A percentile compares a stretch with the other conserved stretches of the same genome.
phyloP scores from a whole-genome alignment of 1,140 invertebrate species.

The Penaeus japonicus region DNA sequence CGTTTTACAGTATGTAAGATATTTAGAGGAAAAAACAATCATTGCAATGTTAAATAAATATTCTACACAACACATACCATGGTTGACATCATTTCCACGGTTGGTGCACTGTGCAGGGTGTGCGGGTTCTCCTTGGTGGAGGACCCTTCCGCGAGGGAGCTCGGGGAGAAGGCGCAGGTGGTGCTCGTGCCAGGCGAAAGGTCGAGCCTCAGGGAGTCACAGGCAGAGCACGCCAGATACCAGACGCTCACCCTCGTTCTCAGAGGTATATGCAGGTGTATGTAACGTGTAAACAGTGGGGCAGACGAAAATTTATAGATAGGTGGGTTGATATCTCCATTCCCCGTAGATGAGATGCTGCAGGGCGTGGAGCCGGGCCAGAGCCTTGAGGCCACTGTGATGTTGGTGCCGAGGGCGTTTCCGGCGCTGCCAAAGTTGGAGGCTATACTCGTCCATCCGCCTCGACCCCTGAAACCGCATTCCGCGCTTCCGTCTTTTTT shows the following conservation, averaged over 20 bases:
- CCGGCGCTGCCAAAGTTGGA: constrained; percentile 21
- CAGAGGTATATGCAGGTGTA: not conserved
- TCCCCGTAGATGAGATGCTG: constrained; percentile 27
- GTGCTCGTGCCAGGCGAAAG: not conserved
- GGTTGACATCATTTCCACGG: too few species aligned
- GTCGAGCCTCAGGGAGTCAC: not conserved
- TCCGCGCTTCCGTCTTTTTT: constrained; percentile 32
- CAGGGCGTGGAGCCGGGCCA: constrained; percentile 25
- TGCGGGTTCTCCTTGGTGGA: constrained; percentile 31
- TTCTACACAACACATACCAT: too few species aligned
- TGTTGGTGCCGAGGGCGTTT: not conserved
- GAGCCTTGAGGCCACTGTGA: constrained; percentile 22
- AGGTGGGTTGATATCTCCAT: not conserved
- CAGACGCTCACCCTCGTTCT: constrained; percentile 10
- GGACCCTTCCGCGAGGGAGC: constrained; percentile 46
- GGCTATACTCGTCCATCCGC: constrained; percentile 35
- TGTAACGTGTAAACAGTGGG: too few species aligned
- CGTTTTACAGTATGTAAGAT: too few species aligned
- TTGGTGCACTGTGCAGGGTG: not conserved
- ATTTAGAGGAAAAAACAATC: too few species aligned
- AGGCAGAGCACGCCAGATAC: not conserved
- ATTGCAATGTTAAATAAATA: too few species aligned
- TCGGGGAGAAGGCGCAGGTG: constrained; percentile 23
- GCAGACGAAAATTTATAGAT: too few species aligned
- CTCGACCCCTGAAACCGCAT: constrained; percentile 24